phyloP scores from a whole-genome alignment of 2,113 vertebrate genomes.

The Melanotaenia duboulayi region DNA sequence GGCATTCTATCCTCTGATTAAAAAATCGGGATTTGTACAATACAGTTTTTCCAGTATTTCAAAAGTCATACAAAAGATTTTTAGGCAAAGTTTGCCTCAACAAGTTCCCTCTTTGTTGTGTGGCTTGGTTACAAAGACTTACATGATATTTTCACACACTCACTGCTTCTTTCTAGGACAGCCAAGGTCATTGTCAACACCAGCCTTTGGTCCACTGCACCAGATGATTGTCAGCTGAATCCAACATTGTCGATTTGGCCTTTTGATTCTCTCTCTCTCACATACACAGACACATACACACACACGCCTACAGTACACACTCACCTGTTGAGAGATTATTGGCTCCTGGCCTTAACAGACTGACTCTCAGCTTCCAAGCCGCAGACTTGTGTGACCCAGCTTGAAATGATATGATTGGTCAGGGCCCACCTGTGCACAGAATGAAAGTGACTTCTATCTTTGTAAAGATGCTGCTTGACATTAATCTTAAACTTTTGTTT shows the following conservation, averaged over 20 bases:
- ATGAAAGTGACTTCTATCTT: constrained; percentile 52
- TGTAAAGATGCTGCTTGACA: background rate
- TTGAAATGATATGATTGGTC: constrained; percentile 55
- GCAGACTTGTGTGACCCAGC: constrained; percentile 48
- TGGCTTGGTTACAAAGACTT: constrained; percentile 25
- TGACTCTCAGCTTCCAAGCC: constrained; percentile 49
- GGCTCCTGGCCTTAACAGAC: constrained; percentile 49
- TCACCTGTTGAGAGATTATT: constrained; percentile 38
- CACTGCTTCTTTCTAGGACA: constrained; percentile 25
- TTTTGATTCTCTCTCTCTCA: constrained; percentile 49
- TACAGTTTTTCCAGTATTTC: background rate
- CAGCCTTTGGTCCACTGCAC: constrained; percentile 70
- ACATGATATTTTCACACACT: constrained; percentile 43
- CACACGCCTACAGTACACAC: background rate
- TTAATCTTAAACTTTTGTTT: background rate
- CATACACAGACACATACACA: constrained; percentile 19
- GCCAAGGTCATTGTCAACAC: constrained; percentile 69
- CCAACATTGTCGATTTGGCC: constrained; percentile 63
- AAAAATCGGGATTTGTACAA: background rate
- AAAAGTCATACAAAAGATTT: background rate
- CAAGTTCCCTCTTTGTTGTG: background rate
- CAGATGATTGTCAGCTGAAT: constrained; percentile 73
- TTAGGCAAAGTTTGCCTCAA: too few species aligned
- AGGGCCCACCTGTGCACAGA: constrained; percentile 23
- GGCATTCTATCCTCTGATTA: background rate